A percentile compares a stretch with the other conserved stretches of the same genome.
These are phyloP conservation scores for Parauchenoglanis ngamensis DNA, from an alignment of 2,797 vertebrate genomes.

Conservation along the genomic window DNA sequence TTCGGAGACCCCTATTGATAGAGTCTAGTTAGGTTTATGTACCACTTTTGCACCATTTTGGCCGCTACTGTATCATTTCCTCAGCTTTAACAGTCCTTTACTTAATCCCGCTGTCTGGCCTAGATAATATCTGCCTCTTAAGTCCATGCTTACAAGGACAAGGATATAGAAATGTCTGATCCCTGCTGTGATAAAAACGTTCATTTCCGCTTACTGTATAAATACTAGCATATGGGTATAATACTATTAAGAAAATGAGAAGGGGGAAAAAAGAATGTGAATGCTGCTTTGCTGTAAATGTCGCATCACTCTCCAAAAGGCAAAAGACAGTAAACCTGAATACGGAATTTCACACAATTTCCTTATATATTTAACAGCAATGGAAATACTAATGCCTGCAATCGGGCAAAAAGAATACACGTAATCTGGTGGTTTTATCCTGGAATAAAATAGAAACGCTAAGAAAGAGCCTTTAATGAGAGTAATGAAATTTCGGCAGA, in stretches of 20 bases:
- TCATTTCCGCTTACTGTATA: neutral
- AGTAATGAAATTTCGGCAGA: neutral
- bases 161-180: neutral
- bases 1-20: neutral
- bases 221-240: neutral
- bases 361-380: neutral
- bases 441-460: neutral
- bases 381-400: neutral
- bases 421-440: neutral
- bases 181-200: neutral
- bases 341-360: neutral
- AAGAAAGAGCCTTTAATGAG: slow-evolving; percentile 1
- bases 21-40: neutral
- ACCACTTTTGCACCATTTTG: neutral
- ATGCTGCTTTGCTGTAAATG: neutral
- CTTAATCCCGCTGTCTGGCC: slow-evolving; percentile 16
- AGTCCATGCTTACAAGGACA: neutral
- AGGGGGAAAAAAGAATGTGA: neutral
- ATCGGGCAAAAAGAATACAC: too few relatives aligned
- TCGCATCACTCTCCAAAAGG: neutral
- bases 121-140: slow-evolving; percentile 7
- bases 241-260: neutral
- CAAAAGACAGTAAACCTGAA: neutral
- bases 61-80: neutral
- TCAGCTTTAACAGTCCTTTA: neutral